phyloP scores from a whole-genome alignment of 92 coral and sea anemone genomes.

The Porites evermanni region DNA sequence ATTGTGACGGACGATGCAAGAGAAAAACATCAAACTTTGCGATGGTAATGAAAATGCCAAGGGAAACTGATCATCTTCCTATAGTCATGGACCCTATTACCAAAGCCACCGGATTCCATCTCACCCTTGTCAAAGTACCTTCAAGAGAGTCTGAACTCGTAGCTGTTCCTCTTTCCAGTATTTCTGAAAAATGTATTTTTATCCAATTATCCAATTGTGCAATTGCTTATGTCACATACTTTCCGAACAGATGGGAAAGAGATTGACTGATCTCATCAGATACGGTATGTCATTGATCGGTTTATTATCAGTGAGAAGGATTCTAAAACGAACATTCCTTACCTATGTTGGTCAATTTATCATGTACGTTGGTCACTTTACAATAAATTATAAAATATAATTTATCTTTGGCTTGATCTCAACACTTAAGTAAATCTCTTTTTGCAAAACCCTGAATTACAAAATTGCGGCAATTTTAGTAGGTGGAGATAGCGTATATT shows the following conservation, averaged over 20 bases:
- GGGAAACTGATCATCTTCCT: no score
- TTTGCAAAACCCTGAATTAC: no score
- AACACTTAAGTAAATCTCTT: no score
- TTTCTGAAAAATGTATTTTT: not conserved
- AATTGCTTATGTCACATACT: not conserved
- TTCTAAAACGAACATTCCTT: not conserved
- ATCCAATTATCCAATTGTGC: not conserved
- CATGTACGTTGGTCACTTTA: no score
- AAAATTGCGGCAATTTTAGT: no score
- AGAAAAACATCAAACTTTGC: no score
- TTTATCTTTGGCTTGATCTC: no score
- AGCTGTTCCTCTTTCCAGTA: not conserved
- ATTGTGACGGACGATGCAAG: not conserved
- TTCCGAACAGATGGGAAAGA: slow-evolving; percentile 9
- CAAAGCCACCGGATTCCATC: not conserved
- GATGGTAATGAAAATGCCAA: no score
- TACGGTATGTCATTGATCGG: not conserved
- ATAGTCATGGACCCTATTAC: not conserved
- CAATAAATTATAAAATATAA: no score
- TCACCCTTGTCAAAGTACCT: not conserved
- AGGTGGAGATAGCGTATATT: no score
- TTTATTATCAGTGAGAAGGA: not conserved
- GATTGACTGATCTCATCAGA: not conserved
- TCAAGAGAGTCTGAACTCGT: not conserved
- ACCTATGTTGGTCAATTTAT: no score